Conservation (phyloP, 2,888 invertebrate genomes). For the Trichogramma dendrolimi region DNA sequence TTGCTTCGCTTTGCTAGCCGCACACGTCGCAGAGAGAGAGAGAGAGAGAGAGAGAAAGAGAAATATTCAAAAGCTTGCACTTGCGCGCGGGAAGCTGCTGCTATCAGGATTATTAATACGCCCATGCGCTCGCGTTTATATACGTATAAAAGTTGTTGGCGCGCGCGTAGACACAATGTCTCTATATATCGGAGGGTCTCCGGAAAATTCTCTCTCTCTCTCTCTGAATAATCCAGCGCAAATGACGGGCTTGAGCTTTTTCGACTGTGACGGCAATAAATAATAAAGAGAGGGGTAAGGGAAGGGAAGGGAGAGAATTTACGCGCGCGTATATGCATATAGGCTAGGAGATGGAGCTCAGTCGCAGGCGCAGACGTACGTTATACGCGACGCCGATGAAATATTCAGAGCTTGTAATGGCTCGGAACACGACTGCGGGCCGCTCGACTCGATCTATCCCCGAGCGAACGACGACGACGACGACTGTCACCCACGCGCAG, state of each 20-base stretch:
- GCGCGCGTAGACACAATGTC: no score
- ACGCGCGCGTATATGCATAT: not conserved
- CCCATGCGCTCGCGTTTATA: no score
- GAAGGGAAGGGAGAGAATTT: not conserved
- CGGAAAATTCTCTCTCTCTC: no score
- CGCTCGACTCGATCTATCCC: not conserved
- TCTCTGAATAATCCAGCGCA: not conserved
- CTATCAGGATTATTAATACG: no score
- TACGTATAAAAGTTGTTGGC: no score
- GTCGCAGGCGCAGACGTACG: not conserved
- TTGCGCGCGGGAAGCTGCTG: no score
- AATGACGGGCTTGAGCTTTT: conserved; percentile 7
- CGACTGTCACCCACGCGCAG: not conserved
- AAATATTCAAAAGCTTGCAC: no score
- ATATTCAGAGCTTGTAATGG: conserved; percentile 44
- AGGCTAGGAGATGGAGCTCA: not conserved
- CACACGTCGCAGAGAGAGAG: no score
- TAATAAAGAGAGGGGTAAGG: not conserved
- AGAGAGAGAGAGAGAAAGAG: no score
- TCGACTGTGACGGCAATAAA: conserved; percentile 18
- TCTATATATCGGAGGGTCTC: no score
- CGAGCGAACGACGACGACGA: conserved; percentile 20
- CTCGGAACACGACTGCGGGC: conserved; percentile 30
- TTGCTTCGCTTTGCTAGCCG: no score
- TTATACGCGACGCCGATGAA: conserved; percentile 31